Percentiles rank a stretch among this genome's conserved stretches.
Evolutionary conservation across 2,113 vertebrate genomes (phyloP).

Genomic region (Muscicapa adusta): DNA sequence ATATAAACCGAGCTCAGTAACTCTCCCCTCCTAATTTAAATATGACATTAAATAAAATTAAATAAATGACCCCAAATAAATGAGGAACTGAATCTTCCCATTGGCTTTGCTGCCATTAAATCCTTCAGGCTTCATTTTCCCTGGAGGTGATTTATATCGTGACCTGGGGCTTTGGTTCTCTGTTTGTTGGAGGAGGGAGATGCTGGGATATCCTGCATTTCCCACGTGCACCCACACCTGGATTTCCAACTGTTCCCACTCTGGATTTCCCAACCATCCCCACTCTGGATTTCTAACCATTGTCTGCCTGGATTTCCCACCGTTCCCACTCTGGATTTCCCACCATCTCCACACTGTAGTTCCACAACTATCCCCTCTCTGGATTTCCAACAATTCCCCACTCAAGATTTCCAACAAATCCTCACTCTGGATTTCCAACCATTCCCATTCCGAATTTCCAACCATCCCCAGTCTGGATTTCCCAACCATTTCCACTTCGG

Average conservation of each 20-base stretch:
- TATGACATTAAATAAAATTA: neutral
- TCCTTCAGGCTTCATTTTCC: neutral
- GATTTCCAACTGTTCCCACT: neutral
- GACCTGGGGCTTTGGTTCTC: neutral
- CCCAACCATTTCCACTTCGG: accelerated
- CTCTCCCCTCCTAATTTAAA: neutral
- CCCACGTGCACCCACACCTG: neutral
- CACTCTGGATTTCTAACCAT: accelerated
- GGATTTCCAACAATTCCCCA: neutral
- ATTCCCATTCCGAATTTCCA: neutral
- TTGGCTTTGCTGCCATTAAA: neutral
- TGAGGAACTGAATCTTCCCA: neutral
- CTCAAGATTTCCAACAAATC: too few relatives aligned
- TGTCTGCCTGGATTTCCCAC: accelerated
- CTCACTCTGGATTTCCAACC: too few relatives aligned
- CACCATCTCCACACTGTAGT: too few relatives aligned
- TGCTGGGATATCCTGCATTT: neutral
- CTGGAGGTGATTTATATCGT: neutral
- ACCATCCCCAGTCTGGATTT: accelerated
- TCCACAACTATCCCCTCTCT: too few relatives aligned
- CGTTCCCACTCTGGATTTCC: accelerated
- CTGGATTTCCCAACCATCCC: neutral
- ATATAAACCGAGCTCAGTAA: accelerated
- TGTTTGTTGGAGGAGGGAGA: neutral
- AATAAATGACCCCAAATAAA: neutral